Base-by-base conservation (phyloP, 64 coral and sea anemone species). In the Stylophora pistillata region DNA sequence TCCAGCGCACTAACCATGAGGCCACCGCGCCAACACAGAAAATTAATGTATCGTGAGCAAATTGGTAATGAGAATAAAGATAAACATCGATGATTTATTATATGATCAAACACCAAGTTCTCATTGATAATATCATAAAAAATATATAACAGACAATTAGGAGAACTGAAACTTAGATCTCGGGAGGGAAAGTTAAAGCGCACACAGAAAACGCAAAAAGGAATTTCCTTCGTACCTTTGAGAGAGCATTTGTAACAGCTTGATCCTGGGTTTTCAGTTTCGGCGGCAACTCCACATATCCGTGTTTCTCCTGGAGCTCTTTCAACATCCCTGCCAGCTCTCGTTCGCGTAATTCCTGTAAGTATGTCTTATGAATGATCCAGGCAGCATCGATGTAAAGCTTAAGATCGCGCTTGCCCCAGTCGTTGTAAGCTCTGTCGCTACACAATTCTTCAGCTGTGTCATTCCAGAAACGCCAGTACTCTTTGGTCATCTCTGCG, bases 371-470 rank as follows among this genome's bases (percentile, higher is more conserved):
- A 56, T 99, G 93, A 26, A 95, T 95, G 29, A 99, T 95, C 97
- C 97, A 99, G 10, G 97, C 97, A 15, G 97, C 97, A 31, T 99
- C 97, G 53, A 99, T 95, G 59, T 95, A 99, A 23, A 99, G 93
- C 33, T 99, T 99, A 34, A 99, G 77, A 95, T 99, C 97, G 80
- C 97, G 83, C 69, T 99, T 99, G n/a, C 97, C 97, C 97, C 97
- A 99, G 27, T 99, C 97, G 68, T 99, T 99, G 86, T 99, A 99
- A 7, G 97, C 97, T 13, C 97, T 86, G 85, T 99, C 93, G 55
- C 97, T 99, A 28, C 97, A 99, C 55, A 99, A 47, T 28, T 99
- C 97, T 66, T 99, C 97, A 15, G 97, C 97, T 11, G 97, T 99
- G 77, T 79, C 75, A 73, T 99, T 99, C 97, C 97, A 99, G 77